phyloP scores from a whole-genome alignment of 2,888 invertebrate species.

The Eupelmus urozonus region DNA sequence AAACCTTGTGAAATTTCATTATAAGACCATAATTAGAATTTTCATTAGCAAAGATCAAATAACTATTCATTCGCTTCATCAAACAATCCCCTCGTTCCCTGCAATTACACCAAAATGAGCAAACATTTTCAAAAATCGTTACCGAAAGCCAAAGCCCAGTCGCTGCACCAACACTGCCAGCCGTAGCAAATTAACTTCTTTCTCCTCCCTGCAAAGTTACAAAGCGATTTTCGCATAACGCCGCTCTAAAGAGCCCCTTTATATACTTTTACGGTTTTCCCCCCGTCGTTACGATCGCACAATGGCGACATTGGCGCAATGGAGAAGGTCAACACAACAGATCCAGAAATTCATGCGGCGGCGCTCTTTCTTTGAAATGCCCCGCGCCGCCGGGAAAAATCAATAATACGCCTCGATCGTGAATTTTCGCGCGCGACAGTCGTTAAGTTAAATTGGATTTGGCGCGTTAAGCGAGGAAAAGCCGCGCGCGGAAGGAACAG shows the following conservation, averaged over 20 bases:
- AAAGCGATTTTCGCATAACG: slow-evolving; percentile 32
- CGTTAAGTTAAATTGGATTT: slow-evolving; percentile 31
- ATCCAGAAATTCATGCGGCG: slow-evolving; percentile 36
- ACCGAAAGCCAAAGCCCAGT: slow-evolving; percentile 12
- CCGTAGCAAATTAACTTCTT: slow-evolving; percentile 39
- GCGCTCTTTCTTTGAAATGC: slow-evolving; percentile 38
- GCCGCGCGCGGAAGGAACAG: not conserved
- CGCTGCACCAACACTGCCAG: not conserved
- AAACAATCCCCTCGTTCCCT: not conserved
- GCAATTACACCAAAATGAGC: slow-evolving; percentile 1
- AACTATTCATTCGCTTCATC: no score
- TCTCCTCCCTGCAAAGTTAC: not conserved
- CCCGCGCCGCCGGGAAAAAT: slow-evolving; percentile 18
- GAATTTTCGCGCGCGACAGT: slow-evolving; percentile 42
- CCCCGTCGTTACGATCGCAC: slow-evolving; percentile 1
- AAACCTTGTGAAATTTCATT: no score
- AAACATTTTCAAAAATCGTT: slow-evolving; percentile 17
- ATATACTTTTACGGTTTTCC: slow-evolving; percentile 39
- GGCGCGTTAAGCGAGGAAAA: not conserved
- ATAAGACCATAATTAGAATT: no score
- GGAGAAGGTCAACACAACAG: slow-evolving; percentile 37
- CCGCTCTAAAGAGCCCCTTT: slow-evolving; percentile 4
- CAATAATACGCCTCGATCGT: slow-evolving; percentile 29
- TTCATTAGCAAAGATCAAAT: no score
- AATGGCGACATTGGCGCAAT: not conserved